Base-by-base conservation (phyloP, 2,113 vertebrate genomes). In the Thamnaconus septentrionalis region DNA sequence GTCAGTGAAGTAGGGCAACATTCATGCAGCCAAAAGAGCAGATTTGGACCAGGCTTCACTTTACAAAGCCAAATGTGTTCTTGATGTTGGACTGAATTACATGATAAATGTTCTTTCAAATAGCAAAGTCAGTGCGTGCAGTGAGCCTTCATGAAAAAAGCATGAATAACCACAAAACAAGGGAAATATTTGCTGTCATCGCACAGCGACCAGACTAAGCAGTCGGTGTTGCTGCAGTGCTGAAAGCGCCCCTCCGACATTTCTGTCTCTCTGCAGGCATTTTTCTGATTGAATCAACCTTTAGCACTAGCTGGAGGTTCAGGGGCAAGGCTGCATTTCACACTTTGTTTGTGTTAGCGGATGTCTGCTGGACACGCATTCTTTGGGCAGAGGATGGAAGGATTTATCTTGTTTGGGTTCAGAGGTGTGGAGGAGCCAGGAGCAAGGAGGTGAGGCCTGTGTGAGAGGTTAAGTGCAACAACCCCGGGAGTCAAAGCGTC, bases 391-490 rank as follows among this genome's bases (percentile, higher is more conserved):
- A 31, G 40, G 56, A 6, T 49, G 64, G 64, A 3, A 18, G 76
- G 81, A 85, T 87, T 83, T 80, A 82, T 59, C 44, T 55, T 40
- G 5, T 46, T n/a, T 4, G 64, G 69, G 82, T 61, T 79, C 74
- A 58, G 71, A 70, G 73, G 61, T 59, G 59, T 62, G 62, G 63
- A 64, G 71, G 64, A 76, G 73, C 69, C 40, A 41, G 69, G 12
- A 55, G 73, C 72, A 61, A 5, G 64, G 54, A 83, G 77, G 75
- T 75, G 81, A 85, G 65, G 68, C 60, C 59, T 71, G 59, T 59
- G 73, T 41, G 49, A 76, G 69, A 72, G 82, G 81, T 86, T 79
- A 85, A 79, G 67, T 71, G 42, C 52, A 66, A 63, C 46, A 18
- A 53, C 12, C 53, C 11, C 41, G 60, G 46, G 64, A 66, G 49